These are phyloP conservation scores for Drosophila nigromelanica DNA, from an alignment of 1,140 invertebrate genomes.

Conservation along the genomic window DNA sequence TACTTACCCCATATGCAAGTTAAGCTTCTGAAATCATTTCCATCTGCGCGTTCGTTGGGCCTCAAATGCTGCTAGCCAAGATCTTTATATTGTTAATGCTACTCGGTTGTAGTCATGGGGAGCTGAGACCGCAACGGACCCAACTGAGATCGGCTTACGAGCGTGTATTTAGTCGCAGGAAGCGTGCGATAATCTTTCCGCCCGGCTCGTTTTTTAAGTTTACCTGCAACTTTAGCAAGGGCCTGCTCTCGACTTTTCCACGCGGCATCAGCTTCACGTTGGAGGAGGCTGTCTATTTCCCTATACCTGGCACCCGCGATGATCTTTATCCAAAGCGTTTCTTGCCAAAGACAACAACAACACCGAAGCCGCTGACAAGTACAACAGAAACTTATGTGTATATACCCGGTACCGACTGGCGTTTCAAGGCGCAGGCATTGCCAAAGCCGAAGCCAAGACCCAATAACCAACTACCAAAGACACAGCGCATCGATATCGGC, in stretches of 20 bases:
- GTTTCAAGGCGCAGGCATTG: constrained; percentile 69
- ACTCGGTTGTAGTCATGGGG: constrained; percentile 1
- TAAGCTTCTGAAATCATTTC: constrained; percentile 14
- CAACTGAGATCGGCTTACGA: constrained; percentile 26
- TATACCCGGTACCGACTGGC: constrained; percentile 71
- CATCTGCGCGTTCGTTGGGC: constrained; percentile 15
- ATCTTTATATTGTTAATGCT: constrained; percentile 43
- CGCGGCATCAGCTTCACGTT: constrained; percentile 63
- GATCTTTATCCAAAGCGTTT: constrained; percentile 71
- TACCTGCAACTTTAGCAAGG: constrained; percentile 57
- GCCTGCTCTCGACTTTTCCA: constrained; percentile 58
- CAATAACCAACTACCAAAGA: constrained; percentile 29
- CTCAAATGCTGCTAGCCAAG: constrained; percentile 50
- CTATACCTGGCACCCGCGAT: constrained; percentile 50
- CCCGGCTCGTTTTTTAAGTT: constrained; percentile 68
- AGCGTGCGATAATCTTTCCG: constrained; percentile 69
- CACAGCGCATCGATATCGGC: constrained; percentile 59
- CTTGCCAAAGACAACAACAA: constrained; percentile 55
- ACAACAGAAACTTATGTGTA: constrained; percentile 43
- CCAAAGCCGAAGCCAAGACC: constrained; percentile 55
- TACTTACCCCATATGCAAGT: constrained; percentile 14
- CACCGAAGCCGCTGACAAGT: constrained; percentile 46
- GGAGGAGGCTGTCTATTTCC: constrained; percentile 72
- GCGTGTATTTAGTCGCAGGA: constrained; percentile 54
- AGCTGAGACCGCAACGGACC: background rate